Conservation (phyloP, 2,888 invertebrate species). For the Phortica okadai region DNA sequence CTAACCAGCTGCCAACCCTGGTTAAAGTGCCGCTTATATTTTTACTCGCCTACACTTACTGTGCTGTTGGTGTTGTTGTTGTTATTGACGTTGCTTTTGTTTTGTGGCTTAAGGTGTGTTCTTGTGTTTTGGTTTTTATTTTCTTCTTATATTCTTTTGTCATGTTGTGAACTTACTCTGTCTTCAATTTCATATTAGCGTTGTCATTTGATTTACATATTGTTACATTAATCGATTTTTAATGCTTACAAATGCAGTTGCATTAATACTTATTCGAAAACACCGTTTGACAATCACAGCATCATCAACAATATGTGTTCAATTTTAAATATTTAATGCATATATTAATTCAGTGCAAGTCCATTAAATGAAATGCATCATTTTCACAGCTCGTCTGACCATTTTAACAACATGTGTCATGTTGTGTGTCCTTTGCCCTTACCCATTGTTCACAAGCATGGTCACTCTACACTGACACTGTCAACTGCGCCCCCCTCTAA, state of each 20-base stretch:
- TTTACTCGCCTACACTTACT: not conserved
- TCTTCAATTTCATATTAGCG: not conserved
- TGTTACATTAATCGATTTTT: not conserved
- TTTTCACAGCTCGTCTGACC: not conserved
- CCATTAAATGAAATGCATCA: not conserved
- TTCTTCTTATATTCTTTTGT: not conserved
- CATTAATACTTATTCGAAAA: not conserved
- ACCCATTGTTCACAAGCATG: not conserved
- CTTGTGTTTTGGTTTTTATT: not conserved
- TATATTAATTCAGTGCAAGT: not conserved
- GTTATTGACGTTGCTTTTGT: not conserved
- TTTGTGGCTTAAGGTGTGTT: not conserved
- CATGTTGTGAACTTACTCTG: not conserved
- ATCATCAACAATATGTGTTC: not conserved
- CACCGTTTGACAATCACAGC: not conserved
- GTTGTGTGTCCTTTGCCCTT: not conserved
- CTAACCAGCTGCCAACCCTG: not conserved
- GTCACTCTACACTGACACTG: too few species aligned
- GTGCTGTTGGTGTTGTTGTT: not conserved
- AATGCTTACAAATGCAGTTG: not conserved
- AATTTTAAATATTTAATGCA: not conserved
- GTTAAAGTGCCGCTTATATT: not conserved
- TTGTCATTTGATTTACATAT: not conserved
- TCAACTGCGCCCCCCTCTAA: not conserved
- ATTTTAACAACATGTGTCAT: too few species aligned